Conservation (phyloP, 2,797 vertebrate genomes). For the Enoplosus armatus region DNA sequence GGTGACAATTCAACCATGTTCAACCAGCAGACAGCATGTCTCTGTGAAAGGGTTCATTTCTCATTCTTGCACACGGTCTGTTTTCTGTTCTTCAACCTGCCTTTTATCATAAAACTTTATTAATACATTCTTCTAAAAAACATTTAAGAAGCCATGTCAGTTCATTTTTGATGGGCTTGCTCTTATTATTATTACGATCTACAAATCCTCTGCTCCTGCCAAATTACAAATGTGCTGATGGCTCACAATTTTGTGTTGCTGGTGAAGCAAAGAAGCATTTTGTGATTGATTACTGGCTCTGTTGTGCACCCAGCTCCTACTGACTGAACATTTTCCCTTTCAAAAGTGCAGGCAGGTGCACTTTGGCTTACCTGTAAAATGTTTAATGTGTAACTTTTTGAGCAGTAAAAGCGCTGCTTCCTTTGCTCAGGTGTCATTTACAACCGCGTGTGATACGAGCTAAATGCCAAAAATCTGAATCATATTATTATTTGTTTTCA, state of each 20-base stretch:
- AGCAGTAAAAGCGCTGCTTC: slow-evolving; percentile 22
- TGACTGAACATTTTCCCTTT: background rate
- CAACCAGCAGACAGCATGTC: background rate
- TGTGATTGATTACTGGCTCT: background rate
- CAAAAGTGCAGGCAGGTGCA: slow-evolving; percentile 7
- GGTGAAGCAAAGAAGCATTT: background rate
- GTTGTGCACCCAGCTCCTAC: background rate
- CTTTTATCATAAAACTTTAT: background rate
- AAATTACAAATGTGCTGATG: background rate
- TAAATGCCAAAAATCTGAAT: background rate
- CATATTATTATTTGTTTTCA: background rate
- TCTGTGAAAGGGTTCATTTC: background rate
- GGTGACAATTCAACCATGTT: background rate
- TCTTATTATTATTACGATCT: background rate
- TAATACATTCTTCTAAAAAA: background rate
- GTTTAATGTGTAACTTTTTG: slow-evolving; percentile 35
- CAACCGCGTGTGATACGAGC: background rate
- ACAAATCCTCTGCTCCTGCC: background rate
- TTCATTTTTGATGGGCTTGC: background rate
- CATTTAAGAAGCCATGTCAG: background rate
- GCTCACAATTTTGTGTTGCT: background rate
- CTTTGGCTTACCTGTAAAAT: slow-evolving; percentile 35
- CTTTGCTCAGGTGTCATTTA: background rate
- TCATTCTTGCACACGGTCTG: background rate
- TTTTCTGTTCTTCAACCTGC: background rate